Base-by-base conservation (phyloP, 2,113 vertebrate species). In the Istiophorus platypterus region DNA sequence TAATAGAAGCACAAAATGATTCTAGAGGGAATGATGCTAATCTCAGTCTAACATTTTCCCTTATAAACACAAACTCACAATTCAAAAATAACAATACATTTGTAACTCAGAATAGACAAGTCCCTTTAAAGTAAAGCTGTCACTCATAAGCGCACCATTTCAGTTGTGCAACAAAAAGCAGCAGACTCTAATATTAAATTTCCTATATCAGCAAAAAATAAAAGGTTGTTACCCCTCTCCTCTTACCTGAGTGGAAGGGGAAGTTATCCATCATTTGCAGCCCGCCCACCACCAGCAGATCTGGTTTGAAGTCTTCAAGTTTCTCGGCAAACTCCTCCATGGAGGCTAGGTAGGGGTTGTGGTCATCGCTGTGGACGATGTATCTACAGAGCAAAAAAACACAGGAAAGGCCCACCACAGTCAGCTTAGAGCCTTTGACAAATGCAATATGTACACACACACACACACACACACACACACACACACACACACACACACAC, bases 191-290 rank as follows among this genome's bases (percentile, higher is more conserved):
- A 29, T 34, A n/a, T 69, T 37, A 2, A 5, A 62, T 26, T 22
- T 39, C 27, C 52, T 22, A 72, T 10, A 68, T 22, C 2, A 51
- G 3, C 39, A 29, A 41, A 13, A 41, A 56, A 20, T 31, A 6
- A 68, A 63, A 24, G 1, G n/a, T 13, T 24, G n/a, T 68, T 41
- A 49, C 1, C 15, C 1, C 1, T 45, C 34, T 81, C 17, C n/a
- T 74, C 76, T 85, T 70, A 96, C 96, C 95, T 72, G 84, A 61
- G 42, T 89, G 90, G 68, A 96, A 96, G 13, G 96, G 96, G 87
- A 96, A 96, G 88, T 91, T 96, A 80, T 96, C 96, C 96, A 96
- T 96, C 96, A 96, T 96, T 73, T 96, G 96, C 49, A 96, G 92
- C 3, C 96, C 96, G 14, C 96, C 95, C 57, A 96, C 94, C 61